Evolutionary conservation across 2,113 vertebrate genomes (phyloP).

Genomic region (Heterotilapia buettikoferi): DNA sequence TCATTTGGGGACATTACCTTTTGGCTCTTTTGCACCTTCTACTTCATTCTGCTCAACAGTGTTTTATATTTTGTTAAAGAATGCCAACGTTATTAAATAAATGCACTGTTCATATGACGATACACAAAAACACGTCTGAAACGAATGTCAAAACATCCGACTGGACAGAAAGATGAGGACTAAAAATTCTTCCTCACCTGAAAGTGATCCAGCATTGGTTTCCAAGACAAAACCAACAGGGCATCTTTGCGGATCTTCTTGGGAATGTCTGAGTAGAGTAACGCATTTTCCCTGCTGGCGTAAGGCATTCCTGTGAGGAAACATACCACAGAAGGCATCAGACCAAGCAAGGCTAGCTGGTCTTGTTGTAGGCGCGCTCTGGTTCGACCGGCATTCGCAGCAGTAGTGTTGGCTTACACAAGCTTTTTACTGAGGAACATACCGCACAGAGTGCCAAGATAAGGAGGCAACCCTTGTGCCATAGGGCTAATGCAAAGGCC

Average conservation of each 20-base stretch:
- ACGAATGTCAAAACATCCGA: not conserved
- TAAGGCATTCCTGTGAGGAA: slow-evolving; percentile 84
- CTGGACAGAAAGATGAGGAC: not conserved
- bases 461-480: not conserved
- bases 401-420: not conserved
- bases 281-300: slow-evolving; percentile 87
- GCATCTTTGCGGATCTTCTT: slow-evolving; percentile 89
- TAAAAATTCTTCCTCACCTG: slow-evolving; percentile 71
- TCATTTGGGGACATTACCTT: not conserved
- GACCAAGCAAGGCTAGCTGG: not conserved
- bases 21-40: not conserved
- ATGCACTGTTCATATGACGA: not conserved
- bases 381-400: not conserved
- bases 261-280: slow-evolving; percentile 94
- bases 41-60: too few species aligned
- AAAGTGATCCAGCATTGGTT: slow-evolving; percentile 90
- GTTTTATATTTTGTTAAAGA: not conserved
- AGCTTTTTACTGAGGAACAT: not conserved
- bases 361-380: not conserved
- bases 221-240: slow-evolving; percentile 86
- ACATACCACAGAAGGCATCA: not conserved
- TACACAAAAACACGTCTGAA: fast-evolving
- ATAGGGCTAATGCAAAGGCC: not conserved
- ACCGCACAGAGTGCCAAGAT: not conserved
- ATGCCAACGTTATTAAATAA: not conserved